These are phyloP conservation scores for Pipa parva DNA, from an alignment of 2,113 vertebrate species.

Conservation along the genomic window DNA sequence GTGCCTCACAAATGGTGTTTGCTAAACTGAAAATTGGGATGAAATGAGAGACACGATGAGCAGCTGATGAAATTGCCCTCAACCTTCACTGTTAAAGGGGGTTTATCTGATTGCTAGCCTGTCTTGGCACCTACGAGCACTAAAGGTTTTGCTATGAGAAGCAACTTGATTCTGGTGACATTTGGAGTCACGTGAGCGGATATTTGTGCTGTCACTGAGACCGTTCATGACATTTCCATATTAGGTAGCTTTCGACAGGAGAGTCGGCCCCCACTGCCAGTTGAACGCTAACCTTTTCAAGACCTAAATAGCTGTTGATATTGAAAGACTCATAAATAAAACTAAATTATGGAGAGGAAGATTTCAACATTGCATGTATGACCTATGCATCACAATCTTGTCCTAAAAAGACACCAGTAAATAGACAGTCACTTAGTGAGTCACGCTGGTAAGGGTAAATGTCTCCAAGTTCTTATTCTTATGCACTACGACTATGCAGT, in stretches of 20 bases:
- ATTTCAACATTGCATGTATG: not conserved
- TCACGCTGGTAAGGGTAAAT: no score
- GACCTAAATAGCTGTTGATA: not conserved
- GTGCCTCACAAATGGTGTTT: no score
- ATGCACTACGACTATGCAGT: no score
- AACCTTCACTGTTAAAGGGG: not conserved
- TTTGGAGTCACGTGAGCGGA: not conserved
- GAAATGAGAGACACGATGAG: not conserved
- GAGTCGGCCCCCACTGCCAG: not conserved
- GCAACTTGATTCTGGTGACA: conserved; percentile 2
- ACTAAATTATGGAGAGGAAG: not conserved
- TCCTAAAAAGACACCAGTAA: not conserved
- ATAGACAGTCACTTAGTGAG: not conserved
- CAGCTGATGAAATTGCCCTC: not conserved
- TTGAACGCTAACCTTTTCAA: not conserved
- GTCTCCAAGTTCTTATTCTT: no score
- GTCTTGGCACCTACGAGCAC: not conserved
- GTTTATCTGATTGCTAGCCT: not conserved
- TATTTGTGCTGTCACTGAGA: not conserved
- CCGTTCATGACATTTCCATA: not conserved
- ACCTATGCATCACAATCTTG: not conserved
- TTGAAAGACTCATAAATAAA: not conserved
- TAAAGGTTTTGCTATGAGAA: not conserved
- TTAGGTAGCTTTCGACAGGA: not conserved
- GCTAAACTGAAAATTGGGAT: no score